phyloP scores from a whole-genome alignment of 2,113 vertebrate species.

The Hemicordylus capensis region DNA sequence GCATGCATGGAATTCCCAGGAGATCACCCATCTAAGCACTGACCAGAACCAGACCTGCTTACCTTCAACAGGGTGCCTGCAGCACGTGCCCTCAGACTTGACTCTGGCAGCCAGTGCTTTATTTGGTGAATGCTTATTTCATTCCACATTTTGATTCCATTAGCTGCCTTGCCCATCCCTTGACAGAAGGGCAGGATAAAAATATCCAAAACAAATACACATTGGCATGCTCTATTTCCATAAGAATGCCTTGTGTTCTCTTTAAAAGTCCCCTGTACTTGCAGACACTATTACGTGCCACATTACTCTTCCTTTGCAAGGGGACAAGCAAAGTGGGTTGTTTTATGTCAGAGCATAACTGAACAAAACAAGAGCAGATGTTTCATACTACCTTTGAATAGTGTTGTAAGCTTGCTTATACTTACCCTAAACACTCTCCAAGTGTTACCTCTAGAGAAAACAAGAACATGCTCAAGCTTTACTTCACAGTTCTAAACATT shows the following conservation, averaged over 20 bases:
- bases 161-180: neutral
- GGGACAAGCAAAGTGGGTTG: neutral
- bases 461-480: neutral
- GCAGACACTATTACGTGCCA: neutral
- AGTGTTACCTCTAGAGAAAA: neutral
- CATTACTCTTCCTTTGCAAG: neutral
- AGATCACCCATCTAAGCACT: too few species aligned
- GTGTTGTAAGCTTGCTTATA: neutral
- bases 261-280: neutral
- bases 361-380: conserved; percentile 4
- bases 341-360: neutral
- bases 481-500: conserved; percentile 6
- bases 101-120: neutral
- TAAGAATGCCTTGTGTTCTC: neutral
- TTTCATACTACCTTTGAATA: neutral
- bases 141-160: neutral
- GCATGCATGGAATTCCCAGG: too few species aligned
- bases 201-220: neutral
- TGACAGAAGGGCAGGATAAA: neutral
- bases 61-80: too few species aligned
- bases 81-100: too few species aligned
- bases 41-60: too few species aligned
- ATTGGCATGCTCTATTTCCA: neutral
- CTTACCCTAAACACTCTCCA: neutral
- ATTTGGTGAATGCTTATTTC: neutral